Evolutionary conservation across 2,888 invertebrate species (phyloP), one percentile per base, ranked within the genome.

Genomic region (Oligia fasciuncula): DNA sequence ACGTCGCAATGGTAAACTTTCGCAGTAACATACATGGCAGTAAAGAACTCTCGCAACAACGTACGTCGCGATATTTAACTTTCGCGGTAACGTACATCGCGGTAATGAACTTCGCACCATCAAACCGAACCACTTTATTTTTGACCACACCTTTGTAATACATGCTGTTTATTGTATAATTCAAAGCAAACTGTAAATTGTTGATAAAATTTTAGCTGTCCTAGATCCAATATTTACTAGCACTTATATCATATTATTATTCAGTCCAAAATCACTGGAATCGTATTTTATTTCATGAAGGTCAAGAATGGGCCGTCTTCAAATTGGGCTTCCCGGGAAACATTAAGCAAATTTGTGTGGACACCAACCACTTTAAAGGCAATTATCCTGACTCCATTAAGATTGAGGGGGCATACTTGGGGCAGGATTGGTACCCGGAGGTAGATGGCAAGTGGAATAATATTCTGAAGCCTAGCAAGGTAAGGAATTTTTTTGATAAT

Each of bases 341-440:
- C 62, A 93, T 97, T 46, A 92, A 94, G 68, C 94, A 94, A 85
- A 93, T 97, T 63, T 97, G 97, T 88, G 95, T 98, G 0, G 97
- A 98, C 87, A 98, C 98, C 2, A 95, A 95, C 19, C 97, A 97
- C 89, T 98, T 97, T 91, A 97, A 97, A 93, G 97, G 98, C 70
- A 98, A 98, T 91, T 97, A 96, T 89, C 98, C 98, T 0, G 97
- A 97, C 89, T 97, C 97, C 1, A 95, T 97, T 40, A 97, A 95
- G 91, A 93, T 97, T 76, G 97, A 97, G 90, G 97, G 97, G 35
- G 91, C 94, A 1, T 90, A 94, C 67, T 88, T 96, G 14, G 93
- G 91, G 17, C 87, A 90, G 35, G 81, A 95, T 80, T 94, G 94
- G 93, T 91, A 89, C 51, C 87, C 91, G 0, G 93, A 94, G 35